Percentiles rank a stretch among this genome's conserved stretches.
Conservation (phyloP, 2,797 vertebrate species). For the Danio jaintianensis region DNA sequence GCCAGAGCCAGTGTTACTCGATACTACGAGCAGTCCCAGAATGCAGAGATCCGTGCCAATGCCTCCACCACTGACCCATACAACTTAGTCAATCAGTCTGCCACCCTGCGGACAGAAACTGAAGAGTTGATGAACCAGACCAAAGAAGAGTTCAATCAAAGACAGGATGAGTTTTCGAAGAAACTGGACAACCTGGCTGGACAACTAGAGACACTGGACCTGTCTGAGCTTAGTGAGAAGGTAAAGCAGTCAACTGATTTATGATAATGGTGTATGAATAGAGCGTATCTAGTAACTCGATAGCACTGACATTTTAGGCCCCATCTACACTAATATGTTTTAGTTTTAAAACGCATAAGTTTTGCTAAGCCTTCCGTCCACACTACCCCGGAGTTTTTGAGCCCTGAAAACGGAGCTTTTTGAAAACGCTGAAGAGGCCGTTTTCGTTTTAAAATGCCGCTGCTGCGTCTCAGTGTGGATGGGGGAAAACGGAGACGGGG, state of each 20-base stretch:
- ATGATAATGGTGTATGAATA: no score
- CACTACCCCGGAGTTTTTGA: no score
- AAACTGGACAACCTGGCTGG: slow-evolving; percentile 90
- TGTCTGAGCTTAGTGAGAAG: slow-evolving; percentile 86
- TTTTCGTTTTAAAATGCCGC: no score
- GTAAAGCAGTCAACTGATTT: slow-evolving; percentile 69
- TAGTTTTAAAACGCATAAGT: no score
- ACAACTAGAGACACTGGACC: slow-evolving; percentile 90
- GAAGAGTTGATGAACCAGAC: slow-evolving; percentile 84
- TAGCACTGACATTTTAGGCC: no score
- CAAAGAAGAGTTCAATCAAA: slow-evolving; percentile 79
- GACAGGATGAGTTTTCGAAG: slow-evolving; percentile 85
- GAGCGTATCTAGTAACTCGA: no score
- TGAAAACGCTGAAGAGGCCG: no score
- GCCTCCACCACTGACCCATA: slow-evolving; percentile 78
- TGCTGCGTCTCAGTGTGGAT: no score
- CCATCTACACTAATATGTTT: no score
- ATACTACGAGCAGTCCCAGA: slow-evolving; percentile 88
- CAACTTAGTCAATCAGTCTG: slow-evolving; percentile 80
- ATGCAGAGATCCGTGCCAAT: slow-evolving; percentile 86
- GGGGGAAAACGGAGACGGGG: no score
- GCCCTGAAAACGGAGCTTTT: no score
- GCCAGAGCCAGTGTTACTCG: slow-evolving; percentile 90
- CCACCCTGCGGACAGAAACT: slow-evolving; percentile 75
- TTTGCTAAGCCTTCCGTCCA: no score